Evolutionary conservation across 1,140 invertebrate genomes (phyloP).

Genomic region (Aphaenogaster floridana): DNA sequence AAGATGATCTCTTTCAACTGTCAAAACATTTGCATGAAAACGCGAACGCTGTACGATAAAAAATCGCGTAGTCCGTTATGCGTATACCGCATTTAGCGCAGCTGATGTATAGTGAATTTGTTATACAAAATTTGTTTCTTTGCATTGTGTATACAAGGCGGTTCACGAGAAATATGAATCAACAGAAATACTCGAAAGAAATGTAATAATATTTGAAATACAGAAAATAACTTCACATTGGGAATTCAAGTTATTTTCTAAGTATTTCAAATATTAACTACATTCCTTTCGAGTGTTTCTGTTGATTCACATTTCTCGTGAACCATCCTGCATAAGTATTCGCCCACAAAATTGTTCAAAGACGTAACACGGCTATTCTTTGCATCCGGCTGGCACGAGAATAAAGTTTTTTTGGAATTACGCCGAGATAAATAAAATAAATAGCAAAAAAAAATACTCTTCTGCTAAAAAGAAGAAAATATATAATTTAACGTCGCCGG

Average conservation of each 20-base stretch:
- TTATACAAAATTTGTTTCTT: background rate
- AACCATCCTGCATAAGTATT: background rate
- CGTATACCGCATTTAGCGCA: background rate
- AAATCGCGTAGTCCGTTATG: background rate
- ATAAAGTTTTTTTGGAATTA: background rate
- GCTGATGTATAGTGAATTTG: background rate
- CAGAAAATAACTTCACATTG: background rate
- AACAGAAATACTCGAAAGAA: background rate
- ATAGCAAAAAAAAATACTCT: background rate
- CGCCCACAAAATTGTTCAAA: background rate
- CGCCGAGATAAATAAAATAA: conserved; percentile 21
- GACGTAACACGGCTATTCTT: conserved; percentile 16
- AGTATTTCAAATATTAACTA: background rate
- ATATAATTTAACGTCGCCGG: background rate
- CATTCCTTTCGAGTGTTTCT: background rate
- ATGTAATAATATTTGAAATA: background rate
- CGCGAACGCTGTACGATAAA: background rate
- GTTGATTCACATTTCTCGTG: background rate
- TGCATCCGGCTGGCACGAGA: background rate
- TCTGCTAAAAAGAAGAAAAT: conserved; percentile 13
- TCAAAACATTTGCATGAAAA: conserved; percentile 27
- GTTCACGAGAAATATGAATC: background rate
- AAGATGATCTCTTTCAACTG: conserved; percentile 26
- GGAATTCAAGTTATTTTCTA: conserved; percentile 8
- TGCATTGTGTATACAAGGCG: background rate